phyloP scores from a whole-genome alignment of 2,888 invertebrate genomes.

The Macaria liturata region DNA sequence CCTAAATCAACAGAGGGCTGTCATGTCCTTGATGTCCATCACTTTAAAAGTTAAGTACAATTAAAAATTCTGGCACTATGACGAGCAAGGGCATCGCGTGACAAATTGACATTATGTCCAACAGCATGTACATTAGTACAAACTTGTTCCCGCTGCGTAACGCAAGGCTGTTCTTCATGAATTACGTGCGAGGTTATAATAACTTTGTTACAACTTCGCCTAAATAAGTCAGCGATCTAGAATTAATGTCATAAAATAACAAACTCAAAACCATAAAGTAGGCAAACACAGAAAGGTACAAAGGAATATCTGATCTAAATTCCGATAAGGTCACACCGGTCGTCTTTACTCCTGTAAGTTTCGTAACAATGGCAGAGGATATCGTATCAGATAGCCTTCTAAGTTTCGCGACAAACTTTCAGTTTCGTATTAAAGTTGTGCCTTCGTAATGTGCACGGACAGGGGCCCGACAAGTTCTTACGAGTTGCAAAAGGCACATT shows the following conservation, averaged over 20 bases:
- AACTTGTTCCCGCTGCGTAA: conserved; percentile 53
- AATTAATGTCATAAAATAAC: no score
- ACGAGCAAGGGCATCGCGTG: conserved; percentile 56
- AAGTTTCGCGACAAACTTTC: conserved; percentile 23
- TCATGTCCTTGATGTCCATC: conserved; percentile 6
- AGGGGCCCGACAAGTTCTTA: conserved; percentile 23
- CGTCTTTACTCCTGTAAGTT: conserved; percentile 9
- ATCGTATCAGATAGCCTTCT: conserved; percentile 24
- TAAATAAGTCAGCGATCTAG: not conserved
- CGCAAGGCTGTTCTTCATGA: conserved; percentile 44
- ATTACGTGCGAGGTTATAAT: conserved; percentile 43
- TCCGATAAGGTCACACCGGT: conserved; percentile 15
- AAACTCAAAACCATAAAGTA: no score
- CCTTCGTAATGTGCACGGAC: conserved; percentile 19
- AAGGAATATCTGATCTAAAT: conserved; percentile 1
- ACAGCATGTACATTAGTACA: conserved; percentile 33
- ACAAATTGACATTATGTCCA: conserved; percentile 46
- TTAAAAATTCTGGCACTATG: conserved; percentile 22
- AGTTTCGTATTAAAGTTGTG: conserved; percentile 16
- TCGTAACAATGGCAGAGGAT: conserved; percentile 23
- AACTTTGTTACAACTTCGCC: conserved; percentile 11
- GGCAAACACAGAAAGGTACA: no score
- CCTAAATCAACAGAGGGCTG: no score
- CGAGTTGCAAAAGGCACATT: conserved; percentile 32
- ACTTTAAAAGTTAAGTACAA: conserved; percentile 14